These are phyloP conservation scores for Tetheella fluctuosa DNA, from an alignment of 2,888 invertebrate species.

Conservation along the genomic window DNA sequence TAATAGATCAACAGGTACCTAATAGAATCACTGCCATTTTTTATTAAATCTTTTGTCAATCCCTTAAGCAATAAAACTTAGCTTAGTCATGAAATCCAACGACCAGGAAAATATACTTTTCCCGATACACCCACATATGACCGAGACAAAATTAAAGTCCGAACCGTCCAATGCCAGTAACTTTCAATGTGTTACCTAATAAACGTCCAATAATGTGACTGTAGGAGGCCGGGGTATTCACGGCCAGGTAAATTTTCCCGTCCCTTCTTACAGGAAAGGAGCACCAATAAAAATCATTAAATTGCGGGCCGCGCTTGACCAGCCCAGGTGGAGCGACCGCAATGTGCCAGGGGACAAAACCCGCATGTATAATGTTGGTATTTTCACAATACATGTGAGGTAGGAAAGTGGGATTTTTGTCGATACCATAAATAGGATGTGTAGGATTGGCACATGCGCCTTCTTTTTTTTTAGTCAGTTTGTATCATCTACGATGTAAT, in stretches of 20 bases:
- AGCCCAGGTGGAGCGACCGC: slow-evolving; percentile 47
- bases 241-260: slow-evolving; percentile 66
- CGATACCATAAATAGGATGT: slow-evolving; percentile 11
- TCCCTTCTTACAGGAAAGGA: slow-evolving; percentile 59
- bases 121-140: slow-evolving; percentile 14
- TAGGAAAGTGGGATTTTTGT: neutral
- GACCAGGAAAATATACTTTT: neutral
- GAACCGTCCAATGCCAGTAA: slow-evolving; percentile 43
- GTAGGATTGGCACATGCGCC: neutral
- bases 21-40: neutral
- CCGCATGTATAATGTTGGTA: slow-evolving; percentile 53
- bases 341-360: slow-evolving; percentile 54
- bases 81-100: neutral
- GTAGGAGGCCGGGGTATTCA: slow-evolving; percentile 54
- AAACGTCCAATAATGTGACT: slow-evolving; percentile 71
- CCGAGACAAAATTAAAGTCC: slow-evolving; percentile 50
- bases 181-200: slow-evolving; percentile 65
- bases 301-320: slow-evolving; percentile 62
- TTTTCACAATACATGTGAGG: slow-evolving; percentile 30
- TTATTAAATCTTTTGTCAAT: neutral
- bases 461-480: neutral
- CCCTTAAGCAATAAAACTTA: neutral
- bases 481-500: neutral
- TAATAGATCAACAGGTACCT: too few relatives aligned
- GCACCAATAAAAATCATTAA: slow-evolving; percentile 75